Base-by-base conservation (phyloP, 2,888 invertebrate species). In the Petrolisthes cinctipes region DNA sequence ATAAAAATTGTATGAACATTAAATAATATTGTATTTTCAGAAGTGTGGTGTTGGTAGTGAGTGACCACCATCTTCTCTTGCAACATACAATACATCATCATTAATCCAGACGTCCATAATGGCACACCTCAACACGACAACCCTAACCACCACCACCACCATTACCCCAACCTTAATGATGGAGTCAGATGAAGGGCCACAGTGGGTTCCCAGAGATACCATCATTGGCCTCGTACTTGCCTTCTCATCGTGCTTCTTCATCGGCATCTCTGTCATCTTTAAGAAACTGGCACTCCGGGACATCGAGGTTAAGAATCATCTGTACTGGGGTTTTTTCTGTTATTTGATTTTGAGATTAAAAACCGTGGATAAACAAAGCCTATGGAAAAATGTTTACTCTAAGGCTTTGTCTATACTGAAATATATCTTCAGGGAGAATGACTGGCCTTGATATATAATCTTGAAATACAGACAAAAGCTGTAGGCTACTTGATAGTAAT, bases 171-270 rank as follows among this genome's bases (percentile, higher is more conserved):
- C 54, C 5, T 4, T 37, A 51, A 51, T 14, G 6, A 17, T 23
- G 9, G 20, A 5, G 7, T n/a, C 56, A 71, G 6, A 14, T 14
- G 61, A 7, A 5, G 73, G 53, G 5, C 73, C 89, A 0, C 66
- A 82, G 54, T 71, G 56, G 82, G 86, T 90, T 1, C 90, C 90
- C 2, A 51, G 89, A 20, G 86, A 89, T 78, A 87, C 90, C 93
- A 94, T 95, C 90, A 94, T 96, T 90, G 97, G 97, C 0, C 93
- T 97, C 71, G 93, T 94, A 7, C 93, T 97, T 88, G 97, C 97
- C 0, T 93, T 97, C 89, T 94, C 95, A 83, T 97, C 97, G 0
- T 96, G 96, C 92, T 92, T 96, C 89, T 97, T 97, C 92, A 97
- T 97, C 92, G 97, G 97, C 89, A 95, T 92, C 56, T 90, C 86